Base-by-base conservation (phyloP, 2,888 invertebrate genomes). In the Erebia aethiops region DNA sequence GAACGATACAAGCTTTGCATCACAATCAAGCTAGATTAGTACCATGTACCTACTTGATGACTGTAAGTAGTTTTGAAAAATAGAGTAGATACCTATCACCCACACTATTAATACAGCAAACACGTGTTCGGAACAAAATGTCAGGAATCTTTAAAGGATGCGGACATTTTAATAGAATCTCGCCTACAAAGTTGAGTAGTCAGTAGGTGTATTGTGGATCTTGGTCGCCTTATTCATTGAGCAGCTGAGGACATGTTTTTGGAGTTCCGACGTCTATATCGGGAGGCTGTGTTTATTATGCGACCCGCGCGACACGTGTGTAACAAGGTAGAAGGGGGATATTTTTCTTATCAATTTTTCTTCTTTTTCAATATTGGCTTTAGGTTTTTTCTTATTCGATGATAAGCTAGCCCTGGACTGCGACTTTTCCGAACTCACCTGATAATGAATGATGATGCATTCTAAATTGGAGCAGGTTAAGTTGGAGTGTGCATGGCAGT, bases 281-380 rank as follows among this genome's bases (percentile, higher is more conserved):
- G 16, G n/a, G 52, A 9, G n/a, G 51, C n/a, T 9, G 51, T 51
- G 54, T 54, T 16, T 54, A 18, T 9, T 54, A 54, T 18, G 54
- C 54, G 54, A 54, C 54, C 54, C 54, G 54, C 18, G 54, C 8
- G 10, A 54, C 54, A 18, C 14, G 18, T 54, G 54, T 16, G 18
- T 54, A 54, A 54, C 54, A 3, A 54, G 54, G 18, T 54, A 54
- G 54, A 54, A 54, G 18, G 18, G 18, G 18, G 54, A 54, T 54
- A 54, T 18, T 54, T n/a, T 46, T 18, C 54, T 18, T 54, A 54
- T 54, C 54, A 18, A 54, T 54, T 18, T 18, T 2, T 54, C 54
- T 54, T 54, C 54, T 54, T 10, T 54, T 54, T 54, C 18, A 18
- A 54, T 54, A 54, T 7, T 13, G 16, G 5, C 16, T 10, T 1